Evolutionary conservation across 2,113 vertebrate species (phyloP).

Genomic region (Aphelocoma coerulescens): DNA sequence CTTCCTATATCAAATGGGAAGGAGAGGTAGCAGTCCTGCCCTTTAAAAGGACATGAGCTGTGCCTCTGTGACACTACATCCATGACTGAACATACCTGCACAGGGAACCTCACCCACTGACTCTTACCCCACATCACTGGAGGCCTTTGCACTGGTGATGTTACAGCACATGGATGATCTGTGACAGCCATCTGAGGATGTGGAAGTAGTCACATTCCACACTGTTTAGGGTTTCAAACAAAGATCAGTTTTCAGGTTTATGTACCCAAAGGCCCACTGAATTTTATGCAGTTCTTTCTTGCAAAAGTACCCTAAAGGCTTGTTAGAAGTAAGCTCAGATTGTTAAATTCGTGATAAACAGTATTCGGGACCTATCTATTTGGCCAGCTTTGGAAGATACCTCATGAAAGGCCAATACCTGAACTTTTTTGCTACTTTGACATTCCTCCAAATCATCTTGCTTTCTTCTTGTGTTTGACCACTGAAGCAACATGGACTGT

Average conservation of each 20-base stretch:
- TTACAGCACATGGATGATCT: background rate
- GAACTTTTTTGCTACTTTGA: background rate
- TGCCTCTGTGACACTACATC: background rate
- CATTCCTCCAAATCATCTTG: rapidly evolving
- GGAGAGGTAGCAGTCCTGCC: background rate
- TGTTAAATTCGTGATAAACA: background rate
- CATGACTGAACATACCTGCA: background rate
- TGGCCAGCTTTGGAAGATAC: rapidly evolving
- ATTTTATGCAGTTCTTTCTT: background rate
- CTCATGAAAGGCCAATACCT: background rate
- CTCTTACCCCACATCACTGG: background rate
- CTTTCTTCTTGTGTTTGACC: background rate
- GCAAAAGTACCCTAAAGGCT: background rate
- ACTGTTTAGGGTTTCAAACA: background rate
- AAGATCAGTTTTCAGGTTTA: background rate
- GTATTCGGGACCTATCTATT: background rate
- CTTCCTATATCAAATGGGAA: background rate
- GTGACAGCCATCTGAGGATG: background rate
- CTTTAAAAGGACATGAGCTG: background rate
- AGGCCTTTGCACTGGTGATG: rapidly evolving
- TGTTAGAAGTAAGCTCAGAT: background rate
- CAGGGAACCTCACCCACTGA: background rate
- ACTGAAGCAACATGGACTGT: background rate
- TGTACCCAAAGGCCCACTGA: background rate
- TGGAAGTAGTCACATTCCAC: background rate